phyloP scores from a whole-genome alignment of 1,140 invertebrate species.

The Branchinecta lynchi region DNA sequence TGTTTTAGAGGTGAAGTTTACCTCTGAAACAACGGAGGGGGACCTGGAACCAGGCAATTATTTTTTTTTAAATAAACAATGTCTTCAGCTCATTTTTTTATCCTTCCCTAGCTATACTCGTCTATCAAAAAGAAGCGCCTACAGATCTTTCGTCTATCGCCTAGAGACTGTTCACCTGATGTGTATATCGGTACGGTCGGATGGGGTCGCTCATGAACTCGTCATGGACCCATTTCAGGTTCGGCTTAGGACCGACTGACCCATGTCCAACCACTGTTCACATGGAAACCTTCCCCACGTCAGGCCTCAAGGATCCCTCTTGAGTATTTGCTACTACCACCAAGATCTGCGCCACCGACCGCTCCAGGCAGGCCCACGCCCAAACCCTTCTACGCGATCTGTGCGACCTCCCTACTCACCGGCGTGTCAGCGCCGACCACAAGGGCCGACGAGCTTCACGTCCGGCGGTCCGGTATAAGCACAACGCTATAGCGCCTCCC shows the following conservation, averaged over 20 bases:
- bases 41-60: too few relatives aligned
- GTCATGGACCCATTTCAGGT: constrained; percentile 28
- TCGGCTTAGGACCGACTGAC: constrained; percentile 57
- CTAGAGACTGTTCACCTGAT: constrained; percentile 75
- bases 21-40: too few relatives aligned
- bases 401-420: constrained; percentile 56
- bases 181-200: constrained; percentile 58
- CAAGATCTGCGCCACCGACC: constrained; percentile 67
- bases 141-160: constrained; percentile 69
- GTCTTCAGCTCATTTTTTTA: too few relatives aligned
- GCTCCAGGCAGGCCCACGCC: constrained; percentile 59
- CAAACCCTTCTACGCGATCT: constrained; percentile 55
- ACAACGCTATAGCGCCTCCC: too few relatives aligned
- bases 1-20: too few relatives aligned
- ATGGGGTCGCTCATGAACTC: constrained; percentile 32
- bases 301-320: constrained; percentile 66
- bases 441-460: too few relatives aligned
- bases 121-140: too few relatives aligned
- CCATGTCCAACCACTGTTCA: constrained; percentile 80
- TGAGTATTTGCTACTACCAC: constrained; percentile 48
- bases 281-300: constrained; percentile 73
- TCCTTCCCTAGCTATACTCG: too few relatives aligned
- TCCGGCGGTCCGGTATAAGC: too few relatives aligned
- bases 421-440: constrained; percentile 33
- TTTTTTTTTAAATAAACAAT: too few relatives aligned